Evolutionary conservation across 2,888 invertebrate genomes (phyloP).

Genomic region (Venustoraphidia nigricollis): DNA sequence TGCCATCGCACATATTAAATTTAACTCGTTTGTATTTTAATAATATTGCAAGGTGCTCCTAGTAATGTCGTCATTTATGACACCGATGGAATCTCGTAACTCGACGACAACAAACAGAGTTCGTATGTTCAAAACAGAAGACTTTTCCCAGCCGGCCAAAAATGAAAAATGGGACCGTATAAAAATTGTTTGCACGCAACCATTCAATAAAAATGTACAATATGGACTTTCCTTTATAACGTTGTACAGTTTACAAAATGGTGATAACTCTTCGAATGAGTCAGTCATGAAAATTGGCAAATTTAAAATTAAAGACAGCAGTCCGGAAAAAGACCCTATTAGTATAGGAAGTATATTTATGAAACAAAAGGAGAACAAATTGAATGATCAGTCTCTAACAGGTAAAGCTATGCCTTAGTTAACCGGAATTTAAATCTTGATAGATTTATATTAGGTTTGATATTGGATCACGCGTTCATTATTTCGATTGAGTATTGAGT

Average conservation of each 20-base stretch:
- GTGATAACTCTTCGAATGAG: not conserved
- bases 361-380: conserved; percentile 26
- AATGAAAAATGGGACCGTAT: conserved; percentile 67
- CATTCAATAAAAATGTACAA: conserved; percentile 63
- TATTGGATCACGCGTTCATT: too few relatives aligned
- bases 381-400: conserved; percentile 14
- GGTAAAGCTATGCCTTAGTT: conserved; percentile 13
- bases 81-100: conserved; percentile 55
- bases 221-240: conserved; percentile 73
- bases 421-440: too few relatives aligned
- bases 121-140: conserved; percentile 49
- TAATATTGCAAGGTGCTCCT: conserved; percentile 38
- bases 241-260: conserved; percentile 10
- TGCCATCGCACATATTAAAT: too few relatives aligned
- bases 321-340: conserved; percentile 40
- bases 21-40: too few relatives aligned
- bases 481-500: too few relatives aligned
- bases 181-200: conserved; percentile 73
- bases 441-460: too few relatives aligned
- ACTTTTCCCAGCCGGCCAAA: conserved; percentile 37
- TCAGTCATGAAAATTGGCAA: conserved; percentile 24
- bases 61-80: conserved; percentile 65
- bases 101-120: conserved; percentile 50
- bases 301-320: conserved; percentile 34
- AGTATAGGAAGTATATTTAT: conserved; percentile 49